Base-by-base conservation (phyloP, 2,888 invertebrate genomes). In the Helicoverpa assulta region DNA sequence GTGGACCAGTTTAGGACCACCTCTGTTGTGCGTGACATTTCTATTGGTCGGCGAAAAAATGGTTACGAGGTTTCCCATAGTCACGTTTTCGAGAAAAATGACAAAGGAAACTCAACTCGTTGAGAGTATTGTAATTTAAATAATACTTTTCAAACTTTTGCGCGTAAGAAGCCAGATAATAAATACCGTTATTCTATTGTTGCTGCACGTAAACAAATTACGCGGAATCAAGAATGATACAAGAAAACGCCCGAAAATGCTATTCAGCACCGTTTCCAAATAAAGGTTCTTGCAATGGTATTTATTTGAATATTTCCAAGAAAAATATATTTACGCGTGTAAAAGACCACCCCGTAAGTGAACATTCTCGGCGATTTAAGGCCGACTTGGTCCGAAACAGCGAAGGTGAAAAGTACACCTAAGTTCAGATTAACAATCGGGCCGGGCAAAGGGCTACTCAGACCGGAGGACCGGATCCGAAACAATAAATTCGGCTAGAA, bases 341-440 rank as follows among this genome's bases (percentile, higher is more conserved):
- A 75, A 64, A 78, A 74, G 81, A 88, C 79, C 87, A 85, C 80
- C 87, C 88, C 86, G 80, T 89, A 86, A 84, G 81, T 78, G 73
- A 73, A 84, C 86, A 86, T 86, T 85, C 84, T 64, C 73, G 70
- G 76, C 86, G 89, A 92, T 93, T 91, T 92, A 92, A 86, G 87
- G 81, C 83, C 85, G 85, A 84, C 87, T 86, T 84, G 85, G 82
- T 78, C 80, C 84, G 82, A 84, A 88, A 87, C 88, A 86, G 86
- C 86, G 83, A 89, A 93, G 92, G 92, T 93, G 93, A 92, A 92
- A 94, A 93, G 90, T 92, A 91, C 92, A 91, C 91, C 92, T 91
- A 92, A 94, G 92, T 93, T 92, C 91, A 92, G 92, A 93, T 93
- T 93, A 93, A 92, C 93, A 92, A 92, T 92, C 89, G 92, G 84